phyloP scores from a whole-genome alignment of 2,797 vertebrate genomes.

The Cephalopachus bancanus region DNA sequence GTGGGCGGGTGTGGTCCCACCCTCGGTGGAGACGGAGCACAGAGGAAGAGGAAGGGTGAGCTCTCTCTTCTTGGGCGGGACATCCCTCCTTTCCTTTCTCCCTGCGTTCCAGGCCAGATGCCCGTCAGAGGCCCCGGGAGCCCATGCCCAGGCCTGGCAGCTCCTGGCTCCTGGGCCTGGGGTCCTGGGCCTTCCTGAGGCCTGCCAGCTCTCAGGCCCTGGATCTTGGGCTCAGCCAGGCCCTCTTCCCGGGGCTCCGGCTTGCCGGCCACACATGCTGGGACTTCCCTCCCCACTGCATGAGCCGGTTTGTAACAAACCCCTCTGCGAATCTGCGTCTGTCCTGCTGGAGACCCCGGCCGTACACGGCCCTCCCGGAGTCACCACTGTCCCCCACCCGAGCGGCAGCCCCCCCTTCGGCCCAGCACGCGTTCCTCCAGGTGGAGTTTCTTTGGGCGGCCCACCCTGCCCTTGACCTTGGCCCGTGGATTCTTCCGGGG shows the following conservation, averaged over 20 bases:
- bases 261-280: background rate
- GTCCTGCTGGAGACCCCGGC: no score
- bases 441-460: background rate
- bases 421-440: fast-evolving
- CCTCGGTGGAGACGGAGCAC: background rate
- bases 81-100: background rate
- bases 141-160: no score
- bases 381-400: fast-evolving
- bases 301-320: no score
- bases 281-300: background rate
- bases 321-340: fast-evolving
- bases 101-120: background rate
- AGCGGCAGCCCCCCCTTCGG: fast-evolving
- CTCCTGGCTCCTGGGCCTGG: background rate
- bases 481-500: background rate
- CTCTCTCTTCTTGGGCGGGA: background rate
- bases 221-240: background rate
- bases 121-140: no score
- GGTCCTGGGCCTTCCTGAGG: no score
- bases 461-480: background rate
- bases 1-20: no score
- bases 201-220: background rate
- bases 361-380: background rate
- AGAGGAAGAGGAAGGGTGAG: no score
- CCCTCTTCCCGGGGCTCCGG: background rate